These are phyloP conservation scores for Tragopan temminckii DNA, from an alignment of 2,797 vertebrate species.

Conservation along the genomic window DNA sequence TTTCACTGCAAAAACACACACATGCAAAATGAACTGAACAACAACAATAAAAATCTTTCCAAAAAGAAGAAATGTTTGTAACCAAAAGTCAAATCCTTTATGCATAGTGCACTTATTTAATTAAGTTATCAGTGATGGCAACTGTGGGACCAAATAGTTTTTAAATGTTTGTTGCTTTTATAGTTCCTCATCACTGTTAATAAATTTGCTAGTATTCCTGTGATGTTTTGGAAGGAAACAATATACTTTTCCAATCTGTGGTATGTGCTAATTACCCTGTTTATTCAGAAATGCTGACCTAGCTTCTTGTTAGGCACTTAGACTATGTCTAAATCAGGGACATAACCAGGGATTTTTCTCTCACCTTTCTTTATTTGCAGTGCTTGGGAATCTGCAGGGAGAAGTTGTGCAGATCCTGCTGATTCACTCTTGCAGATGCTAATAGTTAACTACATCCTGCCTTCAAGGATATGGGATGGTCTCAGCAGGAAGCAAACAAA, in stretches of 20 bases:
- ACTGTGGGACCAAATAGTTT: background rate
- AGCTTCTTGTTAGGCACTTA: background rate
- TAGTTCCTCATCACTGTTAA: background rate
- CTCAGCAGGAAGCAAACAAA: conserved; percentile 5
- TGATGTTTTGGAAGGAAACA: background rate
- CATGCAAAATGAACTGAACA: background rate
- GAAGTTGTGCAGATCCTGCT: conserved; percentile 55
- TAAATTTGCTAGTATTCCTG: background rate
- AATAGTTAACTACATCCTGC: conserved; percentile 38
- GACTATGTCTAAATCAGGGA: background rate
- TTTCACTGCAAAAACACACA: conserved; percentile 9
- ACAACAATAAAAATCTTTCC: background rate
- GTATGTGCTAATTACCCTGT: background rate
- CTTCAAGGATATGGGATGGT: conserved; percentile 3
- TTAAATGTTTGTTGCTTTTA: background rate
- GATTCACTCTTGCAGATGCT: conserved; percentile 59
- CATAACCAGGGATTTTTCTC: background rate
- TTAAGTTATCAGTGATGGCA: background rate
- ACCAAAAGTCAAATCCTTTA: background rate
- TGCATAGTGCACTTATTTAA: background rate
- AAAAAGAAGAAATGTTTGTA: background rate
- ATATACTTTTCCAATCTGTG: background rate
- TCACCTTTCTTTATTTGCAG: conserved; percentile 18
- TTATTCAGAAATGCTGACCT: background rate
- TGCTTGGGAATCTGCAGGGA: conserved; percentile 41